Conservation (phyloP, 2,888 invertebrate genomes). For the Amiota communis region DNA sequence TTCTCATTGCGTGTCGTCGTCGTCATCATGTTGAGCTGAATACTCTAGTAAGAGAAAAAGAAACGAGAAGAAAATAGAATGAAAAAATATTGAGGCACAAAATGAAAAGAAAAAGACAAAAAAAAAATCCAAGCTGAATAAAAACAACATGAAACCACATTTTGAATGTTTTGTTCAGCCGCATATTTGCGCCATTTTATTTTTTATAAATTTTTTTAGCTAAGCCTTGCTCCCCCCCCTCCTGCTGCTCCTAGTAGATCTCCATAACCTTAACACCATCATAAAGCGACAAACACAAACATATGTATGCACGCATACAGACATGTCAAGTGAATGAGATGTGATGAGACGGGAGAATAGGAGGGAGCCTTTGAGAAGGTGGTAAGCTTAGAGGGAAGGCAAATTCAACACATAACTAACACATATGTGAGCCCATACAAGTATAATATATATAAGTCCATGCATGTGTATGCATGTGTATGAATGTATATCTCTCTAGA, state of each 20-base stretch:
- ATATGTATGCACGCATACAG: slow-evolving; percentile 28
- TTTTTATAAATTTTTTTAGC: slow-evolving; percentile 13
- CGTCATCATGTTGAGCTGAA: too few species aligned
- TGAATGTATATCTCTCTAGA: background rate
- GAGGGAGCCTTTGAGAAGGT: too few species aligned
- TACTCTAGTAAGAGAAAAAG: too few species aligned
- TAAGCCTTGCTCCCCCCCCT: background rate
- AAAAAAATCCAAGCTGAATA: background rate
- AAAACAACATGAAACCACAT: slow-evolving; percentile 54
- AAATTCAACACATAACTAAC: background rate
- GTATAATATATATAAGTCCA: background rate
- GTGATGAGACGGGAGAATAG: background rate
- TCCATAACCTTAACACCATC: slow-evolving; percentile 32
- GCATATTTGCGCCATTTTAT: slow-evolving; percentile 59
- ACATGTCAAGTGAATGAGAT: background rate
- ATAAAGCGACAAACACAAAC: slow-evolving; percentile 33
- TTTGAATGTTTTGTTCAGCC: slow-evolving; percentile 58
- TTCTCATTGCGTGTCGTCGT: too few species aligned
- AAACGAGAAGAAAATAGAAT: slow-evolving; percentile 22
- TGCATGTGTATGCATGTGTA: background rate
- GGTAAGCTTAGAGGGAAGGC: background rate
- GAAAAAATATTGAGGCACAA: background rate
- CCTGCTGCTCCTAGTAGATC: background rate
- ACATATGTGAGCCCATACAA: background rate
- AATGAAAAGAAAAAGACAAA: background rate